Base-by-base conservation (phyloP, 2,888 invertebrate genomes). In the Actias luna region DNA sequence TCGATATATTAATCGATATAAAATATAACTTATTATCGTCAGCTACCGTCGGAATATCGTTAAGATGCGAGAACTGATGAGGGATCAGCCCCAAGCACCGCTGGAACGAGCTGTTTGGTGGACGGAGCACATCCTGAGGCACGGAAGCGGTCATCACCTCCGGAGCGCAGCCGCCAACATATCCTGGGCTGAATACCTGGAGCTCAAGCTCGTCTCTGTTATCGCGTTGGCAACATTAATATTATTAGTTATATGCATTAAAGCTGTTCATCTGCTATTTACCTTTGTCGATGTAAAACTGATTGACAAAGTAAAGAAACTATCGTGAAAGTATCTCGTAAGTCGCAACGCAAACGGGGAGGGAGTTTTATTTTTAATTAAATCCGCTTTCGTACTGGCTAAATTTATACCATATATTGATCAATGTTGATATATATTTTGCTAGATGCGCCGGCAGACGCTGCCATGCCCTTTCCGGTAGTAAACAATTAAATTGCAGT, bases 121-220 rank as follows among this genome's bases (percentile, higher is more conserved):
- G 92, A 87, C 83, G 18, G 93, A 93, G 69, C 83, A 93, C 69
- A 82, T 92, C 1, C 65, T 91, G 22, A 75, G 89, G 2, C 85
- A 90, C 65, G 77, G 82, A 12, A 86, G 90, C 0, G 85, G 88
- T 0, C 71, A 64, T 25, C 89, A 92, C 65, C 75, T 92, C 2
- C 80, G 84, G 12, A 77, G 87, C 27, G 85, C 88, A 0, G 70
- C 75, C 2, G 80, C 80, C 39, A 77, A 80, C 64, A 74, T 83
- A 33, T 60, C 76, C 3, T 77, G 75, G 76, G 5, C 66, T 0
- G 59, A 80, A 27, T 81, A 77, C 33, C 61, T 78, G 0, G 78
- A 82, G 59, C 27, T 84, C 1, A 73, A 83, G 33, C 58, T 81
- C 14, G 31, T 76, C 2, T 35, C 69, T 67, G 64, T 83, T n/a